phyloP scores from a whole-genome alignment of 2,888 invertebrate species.

The Agrotis puta region DNA sequence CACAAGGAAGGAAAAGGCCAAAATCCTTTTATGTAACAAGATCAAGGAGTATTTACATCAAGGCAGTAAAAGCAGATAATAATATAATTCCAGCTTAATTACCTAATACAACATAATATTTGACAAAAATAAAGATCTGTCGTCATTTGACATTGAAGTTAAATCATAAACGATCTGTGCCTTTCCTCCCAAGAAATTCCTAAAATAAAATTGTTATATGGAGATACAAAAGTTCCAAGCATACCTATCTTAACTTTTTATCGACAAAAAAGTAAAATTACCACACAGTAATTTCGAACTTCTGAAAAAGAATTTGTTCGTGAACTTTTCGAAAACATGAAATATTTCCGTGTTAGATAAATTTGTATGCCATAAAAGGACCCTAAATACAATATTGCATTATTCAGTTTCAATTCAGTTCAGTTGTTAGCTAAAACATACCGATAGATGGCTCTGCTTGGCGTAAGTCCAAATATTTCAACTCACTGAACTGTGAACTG shows the following conservation, averaged over 20 bases:
- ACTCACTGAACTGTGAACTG: conserved; percentile 7
- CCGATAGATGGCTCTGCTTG: conserved; percentile 53
- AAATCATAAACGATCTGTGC: conserved; percentile 1
- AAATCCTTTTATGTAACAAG: conserved; percentile 3
- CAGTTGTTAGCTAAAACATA: conserved; percentile 6
- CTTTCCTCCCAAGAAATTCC: conserved; percentile 22
- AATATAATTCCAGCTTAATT: conserved; percentile 12
- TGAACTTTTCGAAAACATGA: too few species aligned
- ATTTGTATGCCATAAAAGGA: too few species aligned
- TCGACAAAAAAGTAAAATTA: not conserved
- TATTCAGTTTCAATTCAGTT: too few species aligned
- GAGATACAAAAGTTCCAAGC: too few species aligned
- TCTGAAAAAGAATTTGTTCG: not conserved
- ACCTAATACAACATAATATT: conserved; percentile 1
- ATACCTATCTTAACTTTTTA: too few species aligned
- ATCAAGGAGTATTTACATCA: not conserved
- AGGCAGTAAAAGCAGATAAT: not conserved
- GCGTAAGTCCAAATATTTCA: conserved; percentile 22
- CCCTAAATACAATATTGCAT: too few species aligned
- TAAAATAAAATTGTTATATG: conserved; percentile 4
- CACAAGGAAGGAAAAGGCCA: not conserved
- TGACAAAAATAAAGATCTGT: conserved; percentile 5
- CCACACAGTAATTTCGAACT: not conserved
- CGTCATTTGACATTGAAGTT: conserved; percentile 14
- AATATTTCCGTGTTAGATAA: too few species aligned